Conservation (phyloP, 2,888 invertebrate genomes). For the Bugula neritina region DNA sequence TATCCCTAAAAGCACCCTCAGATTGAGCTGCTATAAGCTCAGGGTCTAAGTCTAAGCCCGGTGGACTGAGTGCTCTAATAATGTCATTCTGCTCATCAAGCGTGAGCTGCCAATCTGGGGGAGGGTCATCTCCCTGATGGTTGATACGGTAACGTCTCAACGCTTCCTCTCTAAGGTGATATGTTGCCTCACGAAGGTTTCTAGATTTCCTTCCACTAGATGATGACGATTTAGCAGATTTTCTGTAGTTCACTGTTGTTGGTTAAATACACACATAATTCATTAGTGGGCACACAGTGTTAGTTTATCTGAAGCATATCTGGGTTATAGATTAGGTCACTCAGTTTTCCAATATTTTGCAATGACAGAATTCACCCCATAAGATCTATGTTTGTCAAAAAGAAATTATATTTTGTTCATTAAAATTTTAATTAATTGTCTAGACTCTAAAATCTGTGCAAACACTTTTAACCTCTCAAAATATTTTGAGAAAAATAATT, state of each 20-base stretch:
- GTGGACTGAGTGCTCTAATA: conserved; percentile 10
- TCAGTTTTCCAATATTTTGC: too few relatives aligned
- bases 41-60: neutral
- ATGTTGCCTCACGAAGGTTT: conserved; percentile 33
- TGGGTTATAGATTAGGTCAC: too few relatives aligned
- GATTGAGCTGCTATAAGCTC: neutral
- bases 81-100: conserved; percentile 19
- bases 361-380: too few relatives aligned
- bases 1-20: conserved; percentile 2
- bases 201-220: conserved; percentile 29
- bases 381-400: too few relatives aligned
- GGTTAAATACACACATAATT: too few relatives aligned
- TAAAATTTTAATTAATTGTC: too few relatives aligned
- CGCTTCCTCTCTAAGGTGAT: conserved; percentile 34
- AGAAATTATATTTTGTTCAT: too few relatives aligned
- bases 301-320: too few relatives aligned
- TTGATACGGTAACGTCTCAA: conserved; percentile 32
- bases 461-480: too few relatives aligned
- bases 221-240: neutral
- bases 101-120: conserved; percentile 3
- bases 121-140: conserved; percentile 29
- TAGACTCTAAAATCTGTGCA: too few relatives aligned
- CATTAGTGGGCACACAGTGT: too few relatives aligned
- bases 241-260: neutral
- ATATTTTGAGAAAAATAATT: too few relatives aligned